Percentiles rank a stretch among this genome's conserved stretches.
phyloP scores from a whole-genome alignment of 2,797 vertebrate genomes.

The Caiman crocodilus region DNA sequence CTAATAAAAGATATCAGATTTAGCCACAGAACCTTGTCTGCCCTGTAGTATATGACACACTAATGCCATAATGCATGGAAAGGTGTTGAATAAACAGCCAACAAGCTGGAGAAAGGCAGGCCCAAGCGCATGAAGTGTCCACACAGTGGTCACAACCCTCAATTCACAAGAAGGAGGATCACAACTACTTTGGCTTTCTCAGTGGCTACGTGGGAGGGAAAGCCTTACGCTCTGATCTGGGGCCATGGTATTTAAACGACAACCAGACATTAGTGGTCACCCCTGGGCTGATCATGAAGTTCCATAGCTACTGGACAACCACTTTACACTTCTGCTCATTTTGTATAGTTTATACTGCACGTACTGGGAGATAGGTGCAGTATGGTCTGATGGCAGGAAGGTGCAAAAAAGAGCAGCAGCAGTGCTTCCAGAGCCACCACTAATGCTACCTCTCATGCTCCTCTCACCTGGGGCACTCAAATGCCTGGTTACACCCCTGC shows the following conservation, averaged over 20 bases:
- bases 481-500: too few relatives aligned
- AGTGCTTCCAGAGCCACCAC: too few relatives aligned
- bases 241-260: neutral
- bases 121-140: neutral
- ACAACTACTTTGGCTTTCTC: neutral
- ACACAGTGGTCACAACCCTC: neutral
- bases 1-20: too few relatives aligned
- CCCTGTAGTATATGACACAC: neutral
- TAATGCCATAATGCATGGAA: neutral
- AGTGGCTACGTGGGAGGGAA: neutral
- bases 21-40: too few relatives aligned
- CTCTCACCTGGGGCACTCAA: too few relatives aligned
- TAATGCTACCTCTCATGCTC: too few relatives aligned
- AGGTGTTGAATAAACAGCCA: neutral
- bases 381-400: too few relatives aligned
- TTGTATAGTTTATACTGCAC: neutral
- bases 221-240: neutral
- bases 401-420: too few relatives aligned
- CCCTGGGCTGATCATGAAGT: neutral
- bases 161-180: constrained; percentile 15
- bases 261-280: neutral
- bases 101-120: neutral
- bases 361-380: neutral
- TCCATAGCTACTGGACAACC: neutral
- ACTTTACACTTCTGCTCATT: neutral